Evolutionary conservation across 1,140 invertebrate genomes (phyloP), one percentile per base, ranked within the genome.

Genomic region (Bombus breviceps): DNA sequence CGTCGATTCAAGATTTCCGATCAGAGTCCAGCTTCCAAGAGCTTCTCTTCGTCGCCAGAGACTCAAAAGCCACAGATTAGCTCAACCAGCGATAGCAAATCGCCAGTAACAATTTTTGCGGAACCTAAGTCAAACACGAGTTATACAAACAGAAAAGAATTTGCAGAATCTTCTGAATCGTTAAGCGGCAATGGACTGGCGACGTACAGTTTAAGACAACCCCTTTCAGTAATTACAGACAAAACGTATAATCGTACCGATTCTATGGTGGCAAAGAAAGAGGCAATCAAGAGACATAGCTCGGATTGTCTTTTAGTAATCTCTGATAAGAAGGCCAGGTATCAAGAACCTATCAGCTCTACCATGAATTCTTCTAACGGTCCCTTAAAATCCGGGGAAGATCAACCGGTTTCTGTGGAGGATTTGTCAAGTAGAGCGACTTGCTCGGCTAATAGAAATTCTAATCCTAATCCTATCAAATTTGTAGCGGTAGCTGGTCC

Each of bases 31-130:
- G 41, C 96, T 90, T 93, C 95, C 90, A 84, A 96, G 94, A 91
- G 94, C 92, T 92, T 96, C 92, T 81, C 95, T 90, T 95, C 95
- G 0, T 96, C 96, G 13, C 96, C 96, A 0, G 96, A 96, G 91
- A 96, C 96, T 0, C 96, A 97, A 87, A 96, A 96, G 78, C 92
- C 96, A 0, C 96, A 96, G 3, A 96, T 96, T 12, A 96, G 96
- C n/a, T 96, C 96, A 0, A 96, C 95, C 0, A 96, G 96, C 34
- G 94, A 95, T 59, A 87, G 90, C 25, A 96, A 95, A 88, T 96
- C 96, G 0, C 96, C 96, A 57, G 94, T 95, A 82, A 91, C 93
- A 0, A 88, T 94, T 47, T 95, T 95, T 84, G 91, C 77, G 13
- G 93, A 95, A 37, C 88, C 91, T 0, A 94, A 92, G 53, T 13